Evolutionary conservation across 2,113 vertebrate genomes (phyloP), one percentile per base, ranked within the genome.

Genomic region (Motacilla tschutschensis): DNA sequence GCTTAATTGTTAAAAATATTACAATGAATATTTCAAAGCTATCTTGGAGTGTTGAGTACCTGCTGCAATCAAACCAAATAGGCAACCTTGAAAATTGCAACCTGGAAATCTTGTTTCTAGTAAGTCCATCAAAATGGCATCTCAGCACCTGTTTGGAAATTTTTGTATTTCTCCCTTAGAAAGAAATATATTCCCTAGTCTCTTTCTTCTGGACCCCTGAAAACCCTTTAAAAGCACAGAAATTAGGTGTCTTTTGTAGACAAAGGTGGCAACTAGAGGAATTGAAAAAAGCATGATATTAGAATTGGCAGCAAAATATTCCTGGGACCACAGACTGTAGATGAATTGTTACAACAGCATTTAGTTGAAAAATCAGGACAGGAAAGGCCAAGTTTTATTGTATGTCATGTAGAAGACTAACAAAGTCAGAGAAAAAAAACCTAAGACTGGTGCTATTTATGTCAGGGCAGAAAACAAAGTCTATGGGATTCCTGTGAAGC

Each of bases 21-120:
- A 60, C 20, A 76, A 70, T 29, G 11, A 84, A 70, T 82, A 87
- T 92, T 91, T 90, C 79, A 88, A 89, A 93, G 70, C 50, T 57
- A 9, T 28, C 82, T 77, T 58, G 50, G 57, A 75, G n/a, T 17
- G 46, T 19, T 87, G 46, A 66, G 58, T 69, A 90, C 38, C 38
- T 88, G 54, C 33, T 85, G 62, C 73, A 89, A 79, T 25, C 64
- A 82, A 91, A 77, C 53, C 69, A 80, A 74, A 71, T 1, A 54
- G 60, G 38, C 18, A 87, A 40, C 62, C 25, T 71, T 54, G 41
- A 83, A 79, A 85, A 83, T 24, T 7, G 3, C 63, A 72, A 12
- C 25, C 38, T 84, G 28, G 12, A 79, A 87, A 48, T 50, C 72
- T 74, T 19, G 33, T 71, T 77, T 82, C 64, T 67, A 29, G 8